These are phyloP conservation scores for Eristalinus sepulchralis DNA, from an alignment of 2,888 invertebrate species.

Conservation along the genomic window DNA sequence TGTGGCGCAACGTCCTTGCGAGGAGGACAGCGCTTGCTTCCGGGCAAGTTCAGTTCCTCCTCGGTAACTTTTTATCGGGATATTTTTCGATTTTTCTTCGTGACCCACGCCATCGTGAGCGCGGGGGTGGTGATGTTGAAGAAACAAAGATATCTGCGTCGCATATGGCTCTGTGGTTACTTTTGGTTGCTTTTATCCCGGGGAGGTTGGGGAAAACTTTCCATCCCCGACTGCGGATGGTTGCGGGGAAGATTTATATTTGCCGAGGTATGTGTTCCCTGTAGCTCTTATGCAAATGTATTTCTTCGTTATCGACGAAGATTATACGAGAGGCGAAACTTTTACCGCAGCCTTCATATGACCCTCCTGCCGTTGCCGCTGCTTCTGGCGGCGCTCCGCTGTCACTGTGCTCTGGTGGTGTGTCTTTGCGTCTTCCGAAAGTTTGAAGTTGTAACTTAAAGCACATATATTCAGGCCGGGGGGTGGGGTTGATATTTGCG, in stretches of 20 bases:
- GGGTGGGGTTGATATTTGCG: conserved; percentile 23
- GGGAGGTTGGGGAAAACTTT: conserved; percentile 34
- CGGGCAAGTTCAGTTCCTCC: conserved; percentile 24
- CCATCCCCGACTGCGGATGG: background rate
- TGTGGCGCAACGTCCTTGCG: conserved; percentile 5
- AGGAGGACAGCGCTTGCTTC: conserved; percentile 38
- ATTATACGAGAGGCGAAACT: conserved; percentile 57
- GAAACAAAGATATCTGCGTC: conserved; percentile 35
- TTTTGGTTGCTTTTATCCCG: conserved; percentile 8
- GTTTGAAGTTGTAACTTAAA: conserved; percentile 29
- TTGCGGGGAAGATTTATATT: conserved; percentile 40
- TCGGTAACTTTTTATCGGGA: conserved; percentile 57
- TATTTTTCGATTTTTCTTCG: conserved; percentile 53
- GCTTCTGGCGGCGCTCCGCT: conserved; percentile 1
- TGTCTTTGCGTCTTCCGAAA: conserved; percentile 9
- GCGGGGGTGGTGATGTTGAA: background rate
- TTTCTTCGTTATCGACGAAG: conserved; percentile 68
- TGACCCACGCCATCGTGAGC: background rate
- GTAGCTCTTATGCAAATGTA: conserved; percentile 69
- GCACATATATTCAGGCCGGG: conserved; percentile 7
- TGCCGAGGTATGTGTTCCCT: conserved; percentile 59
- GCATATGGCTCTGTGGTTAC: conserved; percentile 44
- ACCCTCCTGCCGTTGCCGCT: conserved; percentile 6
- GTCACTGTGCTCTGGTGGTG: background rate
- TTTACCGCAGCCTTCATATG: conserved; percentile 17